Percentiles rank a stretch among this genome's conserved stretches.
These are phyloP conservation scores for Mythimna pallens DNA, from an alignment of 2,888 invertebrate genomes.

Conservation along the genomic window DNA sequence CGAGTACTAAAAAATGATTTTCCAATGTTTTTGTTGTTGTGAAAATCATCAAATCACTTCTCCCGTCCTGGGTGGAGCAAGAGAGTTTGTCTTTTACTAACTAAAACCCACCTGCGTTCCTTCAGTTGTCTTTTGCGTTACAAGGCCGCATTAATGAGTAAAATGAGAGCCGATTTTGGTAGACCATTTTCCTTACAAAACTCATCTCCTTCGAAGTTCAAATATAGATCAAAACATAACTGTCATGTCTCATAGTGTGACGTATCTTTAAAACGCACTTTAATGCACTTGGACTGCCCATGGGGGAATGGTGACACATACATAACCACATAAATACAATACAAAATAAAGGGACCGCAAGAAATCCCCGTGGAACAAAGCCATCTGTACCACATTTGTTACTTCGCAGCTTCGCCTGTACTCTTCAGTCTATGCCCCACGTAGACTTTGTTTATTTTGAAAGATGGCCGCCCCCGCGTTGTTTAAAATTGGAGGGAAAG, in stretches of 20 bases:
- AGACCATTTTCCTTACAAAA: neutral
- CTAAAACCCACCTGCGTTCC: too few relatives aligned
- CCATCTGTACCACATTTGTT: conserved; percentile 79
- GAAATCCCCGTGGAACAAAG: conserved; percentile 79
- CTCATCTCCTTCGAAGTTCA: conserved; percentile 2
- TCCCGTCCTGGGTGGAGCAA: too few relatives aligned
- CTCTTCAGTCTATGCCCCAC: conserved; percentile 70
- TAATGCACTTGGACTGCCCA: conserved; percentile 20
- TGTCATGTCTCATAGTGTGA: conserved; percentile 6
- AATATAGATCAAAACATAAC: conserved; percentile 17
- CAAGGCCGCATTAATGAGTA: too few relatives aligned
- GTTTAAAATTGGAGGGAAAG: conserved; percentile 73
- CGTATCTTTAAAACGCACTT: conserved; percentile 35
- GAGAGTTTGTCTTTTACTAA: too few relatives aligned
- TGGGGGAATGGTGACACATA: conserved; percentile 46
- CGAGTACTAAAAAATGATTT: too few relatives aligned
- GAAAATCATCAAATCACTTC: too few relatives aligned
- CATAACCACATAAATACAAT: conserved; percentile 37
- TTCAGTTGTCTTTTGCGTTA: too few relatives aligned
- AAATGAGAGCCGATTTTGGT: too few relatives aligned
- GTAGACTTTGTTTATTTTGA: conserved; percentile 71
- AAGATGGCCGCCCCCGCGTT: conserved; percentile 72
- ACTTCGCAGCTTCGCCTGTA: conserved; percentile 54
- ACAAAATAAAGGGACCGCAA: conserved; percentile 42
- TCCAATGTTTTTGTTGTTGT: too few relatives aligned